A percentile compares a stretch with the other conserved stretches of the same genome.
Evolutionary conservation across 1,140 invertebrate genomes (phyloP).

Genomic region (Acromyrmex echinatior): DNA sequence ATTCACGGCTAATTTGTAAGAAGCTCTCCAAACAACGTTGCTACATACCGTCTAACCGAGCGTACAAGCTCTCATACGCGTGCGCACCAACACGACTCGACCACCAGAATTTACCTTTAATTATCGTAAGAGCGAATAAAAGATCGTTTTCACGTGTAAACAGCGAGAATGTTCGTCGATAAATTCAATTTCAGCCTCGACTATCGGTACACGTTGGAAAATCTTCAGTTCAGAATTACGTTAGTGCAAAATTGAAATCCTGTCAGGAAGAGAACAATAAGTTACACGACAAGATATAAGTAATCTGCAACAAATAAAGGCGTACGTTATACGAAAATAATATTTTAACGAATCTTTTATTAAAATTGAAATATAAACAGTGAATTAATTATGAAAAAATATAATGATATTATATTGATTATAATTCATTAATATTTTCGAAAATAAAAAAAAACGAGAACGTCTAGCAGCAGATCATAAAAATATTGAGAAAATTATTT

Average conservation of each 20-base stretch:
- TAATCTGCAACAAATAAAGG: background rate
- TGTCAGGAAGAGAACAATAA: conserved; percentile 26
- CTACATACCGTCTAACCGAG: conserved; percentile 48
- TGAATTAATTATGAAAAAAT: too few species aligned
- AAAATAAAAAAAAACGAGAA: background rate
- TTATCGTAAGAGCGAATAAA: conserved; percentile 85
- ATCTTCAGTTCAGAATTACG: conserved; percentile 42
- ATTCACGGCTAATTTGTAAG: conserved; percentile 86
- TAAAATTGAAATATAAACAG: background rate
- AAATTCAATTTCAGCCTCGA: conserved; percentile 59
- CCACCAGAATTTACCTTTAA: conserved; percentile 84
- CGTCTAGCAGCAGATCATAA: background rate
- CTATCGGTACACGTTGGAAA: conserved; percentile 49
- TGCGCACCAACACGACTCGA: conserved; percentile 74
- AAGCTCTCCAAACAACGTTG: conserved; percentile 82
- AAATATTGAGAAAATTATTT: conserved; percentile 35
- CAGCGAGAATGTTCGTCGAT: conserved; percentile 58
- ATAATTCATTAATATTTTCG: background rate
- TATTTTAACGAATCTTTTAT: background rate
- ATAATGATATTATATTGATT: background rate
- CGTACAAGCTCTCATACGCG: conserved; percentile 45
- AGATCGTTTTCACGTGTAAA: conserved; percentile 75
- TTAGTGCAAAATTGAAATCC: conserved; percentile 25
- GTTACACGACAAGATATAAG: background rate
- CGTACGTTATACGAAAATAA: background rate